Evolutionary conservation across 2,888 invertebrate species (phyloP), one percentile per base, ranked within the genome.

Genomic region (Lithosia quadra): DNA sequence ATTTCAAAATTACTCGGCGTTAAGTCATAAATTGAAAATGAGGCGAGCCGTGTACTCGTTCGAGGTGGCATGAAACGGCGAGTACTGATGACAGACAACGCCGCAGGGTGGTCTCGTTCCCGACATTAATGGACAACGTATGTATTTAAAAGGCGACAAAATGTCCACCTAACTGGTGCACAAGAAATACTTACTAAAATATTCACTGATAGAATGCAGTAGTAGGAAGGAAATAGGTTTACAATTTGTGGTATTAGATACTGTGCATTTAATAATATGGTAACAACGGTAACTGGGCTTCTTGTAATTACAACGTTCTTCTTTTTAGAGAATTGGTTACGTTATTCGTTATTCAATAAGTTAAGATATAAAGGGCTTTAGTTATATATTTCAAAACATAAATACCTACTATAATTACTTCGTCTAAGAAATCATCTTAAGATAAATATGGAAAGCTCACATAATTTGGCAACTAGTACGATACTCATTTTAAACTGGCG

Each of bases 11-110:
- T 73, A 78, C 76, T 76, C 73, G 75, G 80, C 82, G 84, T 81
- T 79, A 84, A 72, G 75, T 77, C 80, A 78, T 86, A 84, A 87
- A 87, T 86, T 78, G 69, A 79, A 83, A 76, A 85, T 83, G 81
- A 79, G 76, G 73, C 71, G 76, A 75, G 65, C 75, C 73, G 76
- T 80, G 72, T 73, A 79, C 67, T 73, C 76, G 76, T 74, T 75
- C 76, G 74, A 80, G 81, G 75, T 81, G 78, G 75, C 82, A 74
- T 78, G 78, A 78, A 78, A 77, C 73, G 71, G 69, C 78, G 72
- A 75, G 74, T 66, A 63, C 76, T 83, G 85, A 85, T 84, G 88
- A 86, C 82, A 84, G 81, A 79, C 79, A 70, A 74, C 72, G 78
- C 63, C 71, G 71, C 83, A 73, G 82, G 84, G 83, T 84, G 84